phyloP scores from a whole-genome alignment of 1,140 invertebrate genomes.

The Psix sp. region DNA sequence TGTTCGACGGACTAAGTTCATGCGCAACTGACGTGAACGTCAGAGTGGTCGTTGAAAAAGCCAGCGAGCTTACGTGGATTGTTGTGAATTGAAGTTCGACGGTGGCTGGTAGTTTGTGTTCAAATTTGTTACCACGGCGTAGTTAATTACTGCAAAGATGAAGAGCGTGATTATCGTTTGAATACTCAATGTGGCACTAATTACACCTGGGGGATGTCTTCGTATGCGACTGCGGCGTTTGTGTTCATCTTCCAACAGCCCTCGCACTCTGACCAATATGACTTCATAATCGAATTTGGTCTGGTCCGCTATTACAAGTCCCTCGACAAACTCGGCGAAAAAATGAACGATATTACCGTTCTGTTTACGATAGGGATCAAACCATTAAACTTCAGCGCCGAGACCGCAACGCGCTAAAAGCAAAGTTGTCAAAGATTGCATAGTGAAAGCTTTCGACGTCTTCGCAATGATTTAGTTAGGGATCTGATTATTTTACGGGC shows the following conservation, averaged over 20 bases:
- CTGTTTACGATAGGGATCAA: conserved; percentile 10
- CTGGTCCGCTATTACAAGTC: neutral
- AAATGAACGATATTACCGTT: too few relatives aligned
- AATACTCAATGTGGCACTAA: conserved; percentile 39
- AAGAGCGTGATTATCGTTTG: conserved; percentile 43
- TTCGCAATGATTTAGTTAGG: conserved; percentile 24
- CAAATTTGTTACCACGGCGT: conserved; percentile 15
- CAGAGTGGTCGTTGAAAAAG: conserved; percentile 8
- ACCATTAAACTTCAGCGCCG: too few relatives aligned
- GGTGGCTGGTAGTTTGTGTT: conserved; percentile 3
- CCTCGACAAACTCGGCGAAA: too few relatives aligned
- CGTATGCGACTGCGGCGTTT: conserved; percentile 24
- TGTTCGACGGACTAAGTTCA: neutral
- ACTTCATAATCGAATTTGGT: conserved; percentile 21
- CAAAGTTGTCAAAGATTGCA: conserved; percentile 48
- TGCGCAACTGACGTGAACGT: neutral
- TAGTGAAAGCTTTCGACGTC: conserved; percentile 26
- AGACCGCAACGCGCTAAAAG: too few relatives aligned
- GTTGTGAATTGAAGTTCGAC: conserved; percentile 15
- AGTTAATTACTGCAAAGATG: conserved; percentile 49
- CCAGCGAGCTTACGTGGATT: neutral
- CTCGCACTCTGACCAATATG: conserved; percentile 22
- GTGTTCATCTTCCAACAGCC: too few relatives aligned
- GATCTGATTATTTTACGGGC: conserved; percentile 9
- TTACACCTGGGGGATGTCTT: conserved; percentile 46